Evolutionary conservation across 2,113 vertebrate species (phyloP), one percentile per base, ranked within the genome.

Genomic region (Delphinus delphis): DNA sequence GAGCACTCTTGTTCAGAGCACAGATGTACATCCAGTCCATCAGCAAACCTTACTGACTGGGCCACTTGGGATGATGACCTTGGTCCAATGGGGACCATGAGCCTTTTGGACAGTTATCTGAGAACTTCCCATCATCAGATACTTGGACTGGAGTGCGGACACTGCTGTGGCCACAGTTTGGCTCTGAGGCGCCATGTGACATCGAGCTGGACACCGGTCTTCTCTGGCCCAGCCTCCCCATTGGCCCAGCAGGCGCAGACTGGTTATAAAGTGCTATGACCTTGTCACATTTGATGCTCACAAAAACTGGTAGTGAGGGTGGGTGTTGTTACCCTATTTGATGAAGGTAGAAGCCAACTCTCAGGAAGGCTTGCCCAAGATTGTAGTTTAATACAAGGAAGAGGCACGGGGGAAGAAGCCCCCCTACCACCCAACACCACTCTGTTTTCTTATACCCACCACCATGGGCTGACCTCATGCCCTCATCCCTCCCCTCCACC

Each of bases 11-110:
- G 50, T 55, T 44, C 5, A 0, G 58, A 82, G 55, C 10, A 8
- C 31, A 12, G 20, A 17, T n/a, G 1, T 33, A 82, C 11, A 13
- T 11, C 31, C 6, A 21, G 36, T 6, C 1, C 1, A 2, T 23
- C 18, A 26, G 11, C 25, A 38, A 10, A 21, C 2, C 36, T 12
- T 55, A 67, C 25, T 33, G 17, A 5, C 55, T 18, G 33, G 62
- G 14, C 50, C 58, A 38, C 26, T 13, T 3, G 0, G 26, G 58
- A 25, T 8, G n/a, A 44, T 33, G 10, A 1, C 23, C n/a, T 71
- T 47, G 3, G 2, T 63, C 8, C 31, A 15, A 5, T 6, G 11
- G 53, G 28, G 18, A 80, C 26, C 28, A 9, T 20, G 2, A 77
- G 41, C 86, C n/a, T 14, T 10, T 73, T 55, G 15, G 55, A 13